Conservation (phyloP, 2,113 vertebrate genomes). For the Chamaetylas fuelleborni region DNA sequence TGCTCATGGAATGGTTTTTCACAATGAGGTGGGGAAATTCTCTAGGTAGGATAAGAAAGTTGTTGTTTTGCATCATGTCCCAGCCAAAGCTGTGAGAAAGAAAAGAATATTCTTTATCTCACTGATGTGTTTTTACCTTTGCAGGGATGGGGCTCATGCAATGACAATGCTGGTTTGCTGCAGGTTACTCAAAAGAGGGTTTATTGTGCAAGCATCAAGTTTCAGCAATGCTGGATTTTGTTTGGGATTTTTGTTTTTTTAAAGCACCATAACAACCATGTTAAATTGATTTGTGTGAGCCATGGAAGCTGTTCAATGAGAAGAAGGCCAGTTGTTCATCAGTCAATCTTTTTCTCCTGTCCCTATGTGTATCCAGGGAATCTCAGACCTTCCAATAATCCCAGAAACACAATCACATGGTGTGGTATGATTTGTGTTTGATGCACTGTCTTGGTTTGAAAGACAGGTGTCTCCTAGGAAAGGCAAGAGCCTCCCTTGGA, state of each 20-base stretch:
- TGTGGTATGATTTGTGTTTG: neutral
- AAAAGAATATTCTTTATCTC: neutral
- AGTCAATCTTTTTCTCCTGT: neutral
- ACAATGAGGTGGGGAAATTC: neutral
- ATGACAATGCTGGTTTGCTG: neutral
- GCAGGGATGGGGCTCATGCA: neutral
- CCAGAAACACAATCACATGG: neutral
- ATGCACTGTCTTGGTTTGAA: neutral
- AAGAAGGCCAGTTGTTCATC: neutral
- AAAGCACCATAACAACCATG: neutral
- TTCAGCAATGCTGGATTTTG: slow-evolving; percentile 11
- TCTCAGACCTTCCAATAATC: neutral
- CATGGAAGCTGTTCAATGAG: neutral
- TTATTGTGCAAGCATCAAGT: neutral
- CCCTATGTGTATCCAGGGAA: neutral
- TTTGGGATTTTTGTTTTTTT: neutral
- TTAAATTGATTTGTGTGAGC: slow-evolving; percentile 26
- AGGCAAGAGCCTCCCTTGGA: no score
- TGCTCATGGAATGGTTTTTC: neutral
- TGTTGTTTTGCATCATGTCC: neutral
- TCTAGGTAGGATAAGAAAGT: neutral
- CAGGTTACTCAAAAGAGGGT: neutral
- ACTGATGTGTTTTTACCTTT: neutral
- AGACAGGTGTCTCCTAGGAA: no score
- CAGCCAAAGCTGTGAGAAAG: neutral